These are phyloP conservation scores for Palythoa heliodiscus DNA, from an alignment of 92 coral and sea anemone species.

Conservation along the genomic window DNA sequence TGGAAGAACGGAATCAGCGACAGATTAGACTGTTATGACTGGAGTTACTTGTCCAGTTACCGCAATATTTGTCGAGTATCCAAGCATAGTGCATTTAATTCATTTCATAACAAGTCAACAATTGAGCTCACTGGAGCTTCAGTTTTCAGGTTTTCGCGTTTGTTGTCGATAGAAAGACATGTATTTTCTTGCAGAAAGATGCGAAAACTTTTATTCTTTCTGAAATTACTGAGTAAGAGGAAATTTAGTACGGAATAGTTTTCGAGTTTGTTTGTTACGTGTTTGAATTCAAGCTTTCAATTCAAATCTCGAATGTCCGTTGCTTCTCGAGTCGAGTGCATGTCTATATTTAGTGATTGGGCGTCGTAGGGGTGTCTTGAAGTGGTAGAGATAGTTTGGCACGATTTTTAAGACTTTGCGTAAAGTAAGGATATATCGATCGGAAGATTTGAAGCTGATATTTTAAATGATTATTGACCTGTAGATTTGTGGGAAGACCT, in stretches of 20 bases:
- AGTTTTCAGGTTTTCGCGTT: conserved; percentile 11
- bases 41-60: conserved; percentile 41
- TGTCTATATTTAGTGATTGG: conserved; percentile 46
- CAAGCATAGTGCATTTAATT: conserved; percentile 42
- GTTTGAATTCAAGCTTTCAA: conserved; percentile 58
- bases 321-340: conserved; percentile 37
- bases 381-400: conserved; percentile 6
- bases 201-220: background rate
- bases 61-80: conserved; percentile 44
- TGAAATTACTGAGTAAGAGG: background rate
- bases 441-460: too few relatives aligned
- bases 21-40: conserved; percentile 14
- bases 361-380: conserved; percentile 43
- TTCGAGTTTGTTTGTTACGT: conserved; percentile 18
- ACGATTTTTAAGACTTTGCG: background rate
- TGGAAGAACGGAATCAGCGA: conserved; percentile 8
- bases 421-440: background rate
- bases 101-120: conserved; percentile 51
- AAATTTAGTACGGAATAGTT: background rate
- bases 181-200: background rate
- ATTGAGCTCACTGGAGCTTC: conserved; percentile 30
- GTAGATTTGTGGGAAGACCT: background rate
- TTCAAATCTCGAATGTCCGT: conserved; percentile 97
- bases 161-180: background rate
- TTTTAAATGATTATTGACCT: too few relatives aligned